phyloP scores from a whole-genome alignment of 2,113 vertebrate genomes.

The Pontoporia blainvillei region DNA sequence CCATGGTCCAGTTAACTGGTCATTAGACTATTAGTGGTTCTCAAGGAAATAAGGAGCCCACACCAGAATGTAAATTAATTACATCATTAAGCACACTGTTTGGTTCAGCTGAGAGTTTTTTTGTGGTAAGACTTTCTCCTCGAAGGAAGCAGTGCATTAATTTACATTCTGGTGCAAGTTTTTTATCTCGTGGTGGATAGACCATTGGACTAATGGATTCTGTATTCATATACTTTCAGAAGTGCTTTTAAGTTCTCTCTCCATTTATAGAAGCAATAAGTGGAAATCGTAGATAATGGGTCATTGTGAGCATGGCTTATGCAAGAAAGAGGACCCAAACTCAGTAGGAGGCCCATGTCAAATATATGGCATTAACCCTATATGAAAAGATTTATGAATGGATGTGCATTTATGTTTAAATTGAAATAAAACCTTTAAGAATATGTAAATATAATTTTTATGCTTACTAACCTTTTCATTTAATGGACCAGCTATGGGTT shows the following conservation, averaged over 20 bases:
- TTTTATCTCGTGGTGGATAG: neutral
- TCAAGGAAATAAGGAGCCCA: neutral
- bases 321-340: neutral
- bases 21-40: neutral
- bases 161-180: neutral
- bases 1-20: neutral
- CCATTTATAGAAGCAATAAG: neutral
- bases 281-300: neutral
- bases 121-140: neutral
- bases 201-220: neutral
- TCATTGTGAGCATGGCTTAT: neutral
- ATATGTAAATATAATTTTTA: neutral
- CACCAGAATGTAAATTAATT: neutral
- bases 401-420: neutral
- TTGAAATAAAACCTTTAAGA: neutral
- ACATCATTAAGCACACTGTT: neutral
- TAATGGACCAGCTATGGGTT: neutral
- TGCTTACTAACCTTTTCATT: neutral
- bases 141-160: neutral
- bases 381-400: neutral
- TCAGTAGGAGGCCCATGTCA: neutral
- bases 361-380: neutral
- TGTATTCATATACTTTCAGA: slow-evolving; percentile 16
- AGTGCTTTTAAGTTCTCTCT: slow-evolving; percentile 42
- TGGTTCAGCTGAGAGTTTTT: neutral